Evolutionary conservation across 1,140 invertebrate genomes (phyloP).

Genomic region (Spodoptera litura): DNA sequence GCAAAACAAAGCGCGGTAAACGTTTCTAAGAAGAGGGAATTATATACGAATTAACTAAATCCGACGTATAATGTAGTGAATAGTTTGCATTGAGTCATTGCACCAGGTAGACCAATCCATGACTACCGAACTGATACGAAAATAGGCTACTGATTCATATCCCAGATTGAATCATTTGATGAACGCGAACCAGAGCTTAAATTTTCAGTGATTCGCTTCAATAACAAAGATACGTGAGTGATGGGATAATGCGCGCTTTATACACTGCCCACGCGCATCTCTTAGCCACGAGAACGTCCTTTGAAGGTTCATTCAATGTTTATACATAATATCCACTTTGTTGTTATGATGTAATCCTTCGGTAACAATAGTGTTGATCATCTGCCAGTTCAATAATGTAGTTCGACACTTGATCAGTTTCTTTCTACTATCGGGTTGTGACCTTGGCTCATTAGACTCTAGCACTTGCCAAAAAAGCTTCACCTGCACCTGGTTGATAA

Average conservation of each 20-base stretch:
- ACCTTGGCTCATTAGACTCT: conserved; percentile 26
- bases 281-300: conserved; percentile 27
- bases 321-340: not conserved
- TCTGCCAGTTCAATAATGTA: conserved; percentile 11
- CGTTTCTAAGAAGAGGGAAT: too few species aligned
- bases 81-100: conserved; percentile 13
- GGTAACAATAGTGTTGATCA: conserved; percentile 21
- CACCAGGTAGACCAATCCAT: conserved; percentile 9
- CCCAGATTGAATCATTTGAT: conserved; percentile 41
- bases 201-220: conserved; percentile 39
- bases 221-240: conserved; percentile 35
- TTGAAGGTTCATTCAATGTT: conserved; percentile 26
- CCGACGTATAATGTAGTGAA: not conserved
- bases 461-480: conserved; percentile 22
- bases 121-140: conserved; percentile 28
- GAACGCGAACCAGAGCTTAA: conserved; percentile 24
- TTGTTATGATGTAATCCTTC: conserved; percentile 3
- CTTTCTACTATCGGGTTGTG: conserved; percentile 16
- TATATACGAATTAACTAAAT: too few species aligned
- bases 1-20: too few species aligned
- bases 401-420: conserved; percentile 25
- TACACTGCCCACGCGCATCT: conserved; percentile 35
- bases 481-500: conserved; percentile 6
- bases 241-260: conserved; percentile 33
- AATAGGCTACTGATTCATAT: conserved; percentile 45